Conservation (phyloP, 2,113 vertebrate species). For the Ameiurus melas region DNA sequence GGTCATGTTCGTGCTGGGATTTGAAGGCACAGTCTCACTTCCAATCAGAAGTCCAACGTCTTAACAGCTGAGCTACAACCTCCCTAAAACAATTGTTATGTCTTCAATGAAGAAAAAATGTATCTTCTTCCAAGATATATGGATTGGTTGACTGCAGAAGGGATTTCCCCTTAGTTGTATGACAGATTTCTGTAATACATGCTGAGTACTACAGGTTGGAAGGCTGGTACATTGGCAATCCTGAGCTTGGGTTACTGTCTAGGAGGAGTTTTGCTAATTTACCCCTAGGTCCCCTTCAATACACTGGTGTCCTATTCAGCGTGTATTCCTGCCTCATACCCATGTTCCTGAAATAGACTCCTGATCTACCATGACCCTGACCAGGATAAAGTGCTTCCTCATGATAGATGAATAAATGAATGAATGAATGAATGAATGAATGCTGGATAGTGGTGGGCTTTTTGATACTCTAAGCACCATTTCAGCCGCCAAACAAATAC, state of each 20-base stretch:
- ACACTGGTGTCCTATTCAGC: too few species aligned
- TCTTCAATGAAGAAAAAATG: background rate
- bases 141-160: background rate
- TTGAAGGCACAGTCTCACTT: too few species aligned
- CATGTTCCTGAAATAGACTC: background rate
- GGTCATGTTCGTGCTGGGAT: too few species aligned
- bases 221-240: background rate
- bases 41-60: too few species aligned
- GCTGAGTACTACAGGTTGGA: background rate
- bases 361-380: background rate
- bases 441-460: background rate
- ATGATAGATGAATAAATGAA: background rate
- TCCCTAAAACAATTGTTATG: background rate
- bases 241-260: background rate
- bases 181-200: background rate
- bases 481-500: background rate
- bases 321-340: background rate
- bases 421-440: constrained; percentile 6
- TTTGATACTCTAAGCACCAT: background rate
- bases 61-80: too few species aligned
- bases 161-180: background rate
- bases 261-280: background rate
- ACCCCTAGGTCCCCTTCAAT: background rate
- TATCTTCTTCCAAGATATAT: background rate
- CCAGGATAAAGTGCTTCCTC: background rate